Percentiles rank a stretch among this genome's conserved stretches.
Conservation (phyloP, 1,140 invertebrate genomes). For the Drosophila sturtevanti region DNA sequence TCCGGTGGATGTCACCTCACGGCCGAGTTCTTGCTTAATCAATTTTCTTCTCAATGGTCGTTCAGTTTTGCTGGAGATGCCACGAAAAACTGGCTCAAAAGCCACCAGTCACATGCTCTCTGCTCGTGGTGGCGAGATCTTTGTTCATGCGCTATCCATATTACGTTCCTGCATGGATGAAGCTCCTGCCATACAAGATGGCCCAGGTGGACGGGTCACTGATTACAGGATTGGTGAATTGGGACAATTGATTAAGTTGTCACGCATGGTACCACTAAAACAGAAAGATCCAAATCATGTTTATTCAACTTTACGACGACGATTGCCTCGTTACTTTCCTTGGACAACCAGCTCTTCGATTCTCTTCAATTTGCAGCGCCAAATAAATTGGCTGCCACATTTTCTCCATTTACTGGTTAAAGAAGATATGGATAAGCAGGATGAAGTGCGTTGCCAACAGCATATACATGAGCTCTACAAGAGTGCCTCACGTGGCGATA, state of each 20-base stretch:
- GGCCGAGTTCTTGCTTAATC: conserved; percentile 97
- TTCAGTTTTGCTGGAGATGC: conserved; percentile 97
- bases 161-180: conserved; percentile 95
- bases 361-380: conserved; percentile 87
- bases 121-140: conserved; percentile 97
- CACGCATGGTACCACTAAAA: conserved; percentile 89
- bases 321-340: conserved; percentile 95
- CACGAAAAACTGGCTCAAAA: conserved; percentile 92
- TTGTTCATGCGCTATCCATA: conserved; percentile 95
- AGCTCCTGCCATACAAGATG: conserved; percentile 97
- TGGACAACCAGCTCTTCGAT: conserved; percentile 90
- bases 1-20: conserved; percentile 96
- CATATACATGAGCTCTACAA: conserved; percentile 92
- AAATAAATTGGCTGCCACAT: conserved; percentile 92
- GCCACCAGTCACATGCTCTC: conserved; percentile 96
- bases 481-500: conserved; percentile 92
- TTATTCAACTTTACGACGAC: conserved; percentile 86
- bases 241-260: conserved; percentile 93
- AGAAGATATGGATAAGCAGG: conserved; percentile 92
- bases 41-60: conserved; percentile 97
- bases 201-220: conserved; percentile 94
- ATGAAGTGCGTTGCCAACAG: conserved; percentile 94
- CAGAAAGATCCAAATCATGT: conserved; percentile 68
- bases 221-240: conserved; percentile 96
- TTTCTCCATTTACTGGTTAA: conserved; percentile 92